Conservation (phyloP, 2,113 vertebrate genomes). For the Ifrita kowaldi region DNA sequence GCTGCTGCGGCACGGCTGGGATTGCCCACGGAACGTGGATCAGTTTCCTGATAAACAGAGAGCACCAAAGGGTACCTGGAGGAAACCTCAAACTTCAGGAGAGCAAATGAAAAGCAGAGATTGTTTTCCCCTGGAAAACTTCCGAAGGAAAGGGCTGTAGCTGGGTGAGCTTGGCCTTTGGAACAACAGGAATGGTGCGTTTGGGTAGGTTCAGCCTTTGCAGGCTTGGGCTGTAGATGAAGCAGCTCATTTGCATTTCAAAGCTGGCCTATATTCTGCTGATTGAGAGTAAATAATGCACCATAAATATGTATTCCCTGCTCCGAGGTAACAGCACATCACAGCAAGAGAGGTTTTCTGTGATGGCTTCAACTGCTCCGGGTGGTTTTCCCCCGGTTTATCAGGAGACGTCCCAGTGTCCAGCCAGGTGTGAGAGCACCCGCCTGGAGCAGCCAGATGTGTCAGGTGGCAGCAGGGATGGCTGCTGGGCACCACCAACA, state of each 20-base stretch:
- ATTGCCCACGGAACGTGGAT: background rate
- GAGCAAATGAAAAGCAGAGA: background rate
- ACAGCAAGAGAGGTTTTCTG: background rate
- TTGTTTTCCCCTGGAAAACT: background rate
- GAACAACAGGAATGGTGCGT: background rate
- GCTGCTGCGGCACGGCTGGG: background rate
- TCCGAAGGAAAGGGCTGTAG: accelerated
- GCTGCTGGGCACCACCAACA: background rate
- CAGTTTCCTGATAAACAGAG: background rate
- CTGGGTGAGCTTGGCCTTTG: background rate
- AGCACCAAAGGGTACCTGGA: background rate
- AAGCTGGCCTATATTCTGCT: slow-evolving; percentile 36
- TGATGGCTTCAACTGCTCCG: accelerated
- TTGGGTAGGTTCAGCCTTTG: background rate
- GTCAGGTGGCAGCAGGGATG: accelerated
- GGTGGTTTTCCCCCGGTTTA: background rate
- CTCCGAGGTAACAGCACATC: background rate
- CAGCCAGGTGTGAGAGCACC: background rate
- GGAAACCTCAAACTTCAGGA: background rate
- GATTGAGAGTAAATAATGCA: slow-evolving; percentile 4
- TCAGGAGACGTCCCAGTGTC: accelerated
- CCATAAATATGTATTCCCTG: background rate
- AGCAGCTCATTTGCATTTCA: slow-evolving; percentile 24
- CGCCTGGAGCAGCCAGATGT: background rate
- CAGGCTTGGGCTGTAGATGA: background rate